Evolutionary conservation across 1,140 invertebrate genomes (phyloP), one percentile per base, ranked within the genome.

Genomic region (Lordiphosa mommai): DNA sequence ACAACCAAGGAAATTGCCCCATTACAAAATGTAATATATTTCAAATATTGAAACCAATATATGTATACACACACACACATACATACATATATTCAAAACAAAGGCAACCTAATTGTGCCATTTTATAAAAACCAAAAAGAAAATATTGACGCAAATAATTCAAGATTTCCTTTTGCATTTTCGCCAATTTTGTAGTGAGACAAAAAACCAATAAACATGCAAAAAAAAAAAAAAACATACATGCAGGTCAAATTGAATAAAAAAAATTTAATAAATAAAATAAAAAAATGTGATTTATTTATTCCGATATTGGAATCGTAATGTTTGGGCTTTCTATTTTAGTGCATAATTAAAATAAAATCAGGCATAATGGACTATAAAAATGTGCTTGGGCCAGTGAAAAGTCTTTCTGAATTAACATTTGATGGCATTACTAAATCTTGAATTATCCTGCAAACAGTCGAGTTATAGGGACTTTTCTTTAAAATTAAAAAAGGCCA

Each of bases 201-300:
- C 44, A 57, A 57, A 36, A 59, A 36, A 34, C 32, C 6, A 27
- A 27, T 27, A 55, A 43, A 48, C 10, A 60, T 34, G 41, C 40
- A 53, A 20, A 36, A 38, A 14, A 56, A 55, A 20, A 46, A 40
- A 51, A 27, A 61, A 40, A 48, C 6, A 40, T 16, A 50, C 46
- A 51, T 53, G 60, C 74, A 74, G 74, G 52, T 70, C 36, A 63
- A 65, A 67, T 68, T 61, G 17, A 69, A 69, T 69, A 69, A 69
- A 67, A 69, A 67, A 67, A 63, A 60, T 29, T 56, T 53, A 74
- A 73, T 59, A 59, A 66, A 82, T 58, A 59, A 46, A 71, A 66
- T 56, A 82, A 46, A 48, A n/a, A 32, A 56, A 10, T 57, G 9
- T 1, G 36, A 48, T 30, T 10, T 27, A 6, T 27, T 27, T 27